These are phyloP conservation scores for Orthonyx spaldingii DNA, from an alignment of 2,113 vertebrate genomes.

Conservation along the genomic window DNA sequence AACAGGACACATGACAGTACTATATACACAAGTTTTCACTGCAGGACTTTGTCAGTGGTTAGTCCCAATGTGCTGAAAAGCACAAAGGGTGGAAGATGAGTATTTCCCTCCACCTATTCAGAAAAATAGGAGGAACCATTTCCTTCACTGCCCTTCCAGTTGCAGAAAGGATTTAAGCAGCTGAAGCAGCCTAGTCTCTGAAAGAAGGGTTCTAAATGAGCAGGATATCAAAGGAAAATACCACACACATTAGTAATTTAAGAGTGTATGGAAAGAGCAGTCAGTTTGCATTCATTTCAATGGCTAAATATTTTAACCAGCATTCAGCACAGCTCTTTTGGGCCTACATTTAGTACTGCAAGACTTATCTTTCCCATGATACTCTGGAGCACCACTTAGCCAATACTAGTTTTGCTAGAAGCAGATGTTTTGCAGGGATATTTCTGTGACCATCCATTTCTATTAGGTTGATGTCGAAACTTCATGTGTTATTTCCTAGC, in stretches of 20 bases:
- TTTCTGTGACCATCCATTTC: neutral
- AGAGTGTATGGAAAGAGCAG: neutral
- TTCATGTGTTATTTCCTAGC: neutral
- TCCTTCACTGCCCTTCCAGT: neutral
- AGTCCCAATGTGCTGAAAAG: fast-evolving
- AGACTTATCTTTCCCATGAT: neutral
- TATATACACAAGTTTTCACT: neutral
- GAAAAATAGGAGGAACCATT: fast-evolving
- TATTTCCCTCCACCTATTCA: neutral
- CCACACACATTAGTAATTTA: neutral
- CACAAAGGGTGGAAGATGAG: fast-evolving
- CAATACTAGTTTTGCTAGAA: neutral
- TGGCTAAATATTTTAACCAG: neutral
- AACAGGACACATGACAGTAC: fast-evolving
- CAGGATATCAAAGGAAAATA: neutral
- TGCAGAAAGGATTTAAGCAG: neutral
- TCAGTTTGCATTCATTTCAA: neutral
- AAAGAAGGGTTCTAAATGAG: neutral
- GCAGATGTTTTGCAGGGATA: neutral
- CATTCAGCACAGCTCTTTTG: neutral
- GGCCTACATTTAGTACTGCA: neutral
- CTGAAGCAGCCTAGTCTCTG: neutral
- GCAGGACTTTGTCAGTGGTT: neutral
- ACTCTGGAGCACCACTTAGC: neutral
- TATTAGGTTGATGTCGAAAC: neutral